phyloP scores from a whole-genome alignment of 2,797 vertebrate genomes.

The Urosaurus nigricauda region DNA sequence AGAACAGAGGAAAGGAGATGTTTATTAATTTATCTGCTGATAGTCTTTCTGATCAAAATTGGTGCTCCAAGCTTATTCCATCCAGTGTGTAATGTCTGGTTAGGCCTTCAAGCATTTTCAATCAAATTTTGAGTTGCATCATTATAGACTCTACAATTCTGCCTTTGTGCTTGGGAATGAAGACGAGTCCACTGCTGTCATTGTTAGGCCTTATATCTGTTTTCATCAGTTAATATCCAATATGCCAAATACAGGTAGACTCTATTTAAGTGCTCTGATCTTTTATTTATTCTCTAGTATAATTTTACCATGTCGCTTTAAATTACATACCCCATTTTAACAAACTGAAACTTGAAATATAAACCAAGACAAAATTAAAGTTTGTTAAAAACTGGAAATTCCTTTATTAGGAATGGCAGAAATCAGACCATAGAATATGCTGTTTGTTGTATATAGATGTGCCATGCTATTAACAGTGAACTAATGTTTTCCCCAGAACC shows the following conservation, averaged over 20 bases:
- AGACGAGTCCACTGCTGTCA: background rate
- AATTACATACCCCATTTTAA: background rate
- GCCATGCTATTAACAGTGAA: background rate
- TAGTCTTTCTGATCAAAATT: background rate
- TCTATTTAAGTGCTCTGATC: background rate
- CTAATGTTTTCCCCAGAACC: background rate
- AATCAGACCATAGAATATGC: slow-evolving; percentile 19
- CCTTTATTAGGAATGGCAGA: slow-evolving; percentile 30
- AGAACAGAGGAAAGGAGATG: background rate
- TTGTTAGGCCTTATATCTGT: background rate
- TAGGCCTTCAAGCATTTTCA: background rate
- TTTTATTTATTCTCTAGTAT: slow-evolving; percentile 1
- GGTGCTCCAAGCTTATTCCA: background rate
- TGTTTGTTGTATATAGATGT: background rate
- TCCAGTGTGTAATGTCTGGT: background rate
- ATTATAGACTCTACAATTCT: background rate
- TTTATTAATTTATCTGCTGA: background rate
- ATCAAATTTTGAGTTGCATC: background rate
- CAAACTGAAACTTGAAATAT: slow-evolving; percentile 19
- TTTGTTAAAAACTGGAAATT: background rate
- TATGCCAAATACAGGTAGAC: background rate
- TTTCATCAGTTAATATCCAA: background rate
- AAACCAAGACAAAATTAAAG: slow-evolving; percentile 41
- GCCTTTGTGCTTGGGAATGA: background rate
- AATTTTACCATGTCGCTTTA: background rate